phyloP scores from a whole-genome alignment of 2,797 vertebrate species.

The Sandelia bainsii region DNA sequence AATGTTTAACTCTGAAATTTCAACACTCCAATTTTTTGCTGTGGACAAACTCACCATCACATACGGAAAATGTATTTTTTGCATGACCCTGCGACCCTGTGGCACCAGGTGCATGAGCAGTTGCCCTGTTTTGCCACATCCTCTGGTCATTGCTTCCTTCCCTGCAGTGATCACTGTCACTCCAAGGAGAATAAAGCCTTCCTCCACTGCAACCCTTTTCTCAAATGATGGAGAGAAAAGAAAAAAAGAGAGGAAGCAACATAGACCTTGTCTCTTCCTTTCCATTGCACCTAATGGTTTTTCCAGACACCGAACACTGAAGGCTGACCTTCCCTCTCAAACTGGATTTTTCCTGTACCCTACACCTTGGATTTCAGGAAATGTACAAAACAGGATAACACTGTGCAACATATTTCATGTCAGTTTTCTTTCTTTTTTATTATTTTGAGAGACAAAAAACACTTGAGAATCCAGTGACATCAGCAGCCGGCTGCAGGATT shows the following conservation, averaged over 20 bases:
- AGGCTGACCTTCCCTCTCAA: conserved; percentile 64
- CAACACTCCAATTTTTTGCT: too few relatives aligned
- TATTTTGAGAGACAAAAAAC: conserved; percentile 35
- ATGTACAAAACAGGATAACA: conserved; percentile 82
- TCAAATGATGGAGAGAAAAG: conserved; percentile 69
- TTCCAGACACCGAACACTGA: conserved; percentile 74
- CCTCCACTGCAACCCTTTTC: conserved; percentile 1
- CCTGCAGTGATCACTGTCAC: conserved; percentile 40
- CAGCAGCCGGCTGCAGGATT: conserved; percentile 55
- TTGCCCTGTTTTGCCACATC: conserved; percentile 30
- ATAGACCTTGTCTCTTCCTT: conserved; percentile 76
- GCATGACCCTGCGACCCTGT: conserved; percentile 6
- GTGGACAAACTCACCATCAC: neutral
- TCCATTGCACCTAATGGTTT: conserved; percentile 76
- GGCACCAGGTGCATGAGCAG: conserved; percentile 32
- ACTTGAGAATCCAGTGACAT: conserved; percentile 62
- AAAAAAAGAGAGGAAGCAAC: conserved; percentile 69
- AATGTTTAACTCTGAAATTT: too few relatives aligned
- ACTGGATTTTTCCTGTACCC: conserved; percentile 72
- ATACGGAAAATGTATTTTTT: conserved; percentile 7
- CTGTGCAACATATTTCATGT: conserved; percentile 73
- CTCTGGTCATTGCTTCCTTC: conserved; percentile 54
- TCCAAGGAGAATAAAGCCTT: conserved; percentile 48
- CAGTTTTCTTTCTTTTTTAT: conserved; percentile 51
- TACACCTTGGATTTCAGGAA: conserved; percentile 81